Conservation (phyloP, 2,888 invertebrate genomes). For the Hedychridium roseum region DNA sequence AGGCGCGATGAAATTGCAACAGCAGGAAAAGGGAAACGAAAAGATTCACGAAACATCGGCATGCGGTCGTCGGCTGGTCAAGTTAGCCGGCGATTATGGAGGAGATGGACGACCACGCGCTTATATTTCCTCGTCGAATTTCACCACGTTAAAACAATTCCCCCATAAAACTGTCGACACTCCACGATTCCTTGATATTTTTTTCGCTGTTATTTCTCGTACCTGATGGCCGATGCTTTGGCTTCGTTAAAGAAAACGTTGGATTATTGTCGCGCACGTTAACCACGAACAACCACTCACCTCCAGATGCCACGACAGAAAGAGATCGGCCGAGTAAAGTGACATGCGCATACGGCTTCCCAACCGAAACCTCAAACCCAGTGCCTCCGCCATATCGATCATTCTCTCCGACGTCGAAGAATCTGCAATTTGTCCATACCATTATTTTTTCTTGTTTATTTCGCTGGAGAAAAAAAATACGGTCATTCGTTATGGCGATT, state of each 20-base stretch:
- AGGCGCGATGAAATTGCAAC: no score
- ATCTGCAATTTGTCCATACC: no score
- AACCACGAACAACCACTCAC: conserved; percentile 59
- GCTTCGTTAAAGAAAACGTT: conserved; percentile 35
- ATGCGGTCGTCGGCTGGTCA: no score
- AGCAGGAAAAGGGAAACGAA: no score
- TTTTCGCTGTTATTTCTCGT: conserved; percentile 42
- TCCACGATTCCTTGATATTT: conserved; percentile 37
- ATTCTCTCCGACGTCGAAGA: no score
- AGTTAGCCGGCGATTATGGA: no score
- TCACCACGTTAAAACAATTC: conserved; percentile 18
- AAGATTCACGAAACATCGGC: no score
- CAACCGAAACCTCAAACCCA: conserved; percentile 43
- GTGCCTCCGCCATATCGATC: conserved; percentile 44
- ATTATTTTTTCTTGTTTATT: no score
- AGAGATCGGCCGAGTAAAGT: conserved; percentile 57
- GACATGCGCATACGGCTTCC: conserved; percentile 59
- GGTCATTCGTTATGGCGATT: no score
- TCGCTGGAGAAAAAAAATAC: background rate
- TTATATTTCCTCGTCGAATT: conserved; percentile 12
- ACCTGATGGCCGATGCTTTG: conserved; percentile 48
- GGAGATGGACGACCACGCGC: conserved; percentile 27
- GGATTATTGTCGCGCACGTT: conserved; percentile 46
- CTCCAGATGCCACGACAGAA: conserved; percentile 63
- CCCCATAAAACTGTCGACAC: conserved; percentile 47